Conservation (phyloP, 1,140 invertebrate species). For the Trichoplusia ni region DNA sequence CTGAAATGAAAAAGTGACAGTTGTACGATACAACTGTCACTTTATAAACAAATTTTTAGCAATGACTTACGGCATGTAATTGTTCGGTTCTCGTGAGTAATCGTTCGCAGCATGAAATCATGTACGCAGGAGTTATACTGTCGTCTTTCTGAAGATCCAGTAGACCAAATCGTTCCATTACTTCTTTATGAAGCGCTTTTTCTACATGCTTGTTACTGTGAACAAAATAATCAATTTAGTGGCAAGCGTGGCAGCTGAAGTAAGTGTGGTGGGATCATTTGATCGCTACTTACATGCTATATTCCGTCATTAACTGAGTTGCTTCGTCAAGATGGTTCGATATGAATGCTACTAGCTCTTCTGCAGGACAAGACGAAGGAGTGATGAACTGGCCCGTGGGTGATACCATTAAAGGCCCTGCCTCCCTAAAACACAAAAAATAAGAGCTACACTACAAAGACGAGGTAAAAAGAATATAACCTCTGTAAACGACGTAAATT, state of each 20-base stretch:
- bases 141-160: slow-evolving; percentile 92
- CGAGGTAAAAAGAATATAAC: too few relatives aligned
- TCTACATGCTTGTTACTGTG: slow-evolving; percentile 90
- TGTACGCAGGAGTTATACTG: slow-evolving; percentile 92
- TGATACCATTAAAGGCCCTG: slow-evolving; percentile 95
- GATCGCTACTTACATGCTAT: slow-evolving; percentile 89
- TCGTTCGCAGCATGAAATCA: slow-evolving; percentile 91
- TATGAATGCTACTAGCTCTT: slow-evolving; percentile 92
- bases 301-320: slow-evolving; percentile 85
- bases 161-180: slow-evolving; percentile 85
- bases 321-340: slow-evolving; percentile 89
- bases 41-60: not conserved
- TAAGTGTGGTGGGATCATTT: too few relatives aligned
- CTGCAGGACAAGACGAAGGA: slow-evolving; percentile 93
- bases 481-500: too few relatives aligned
- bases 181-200: slow-evolving; percentile 85
- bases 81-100: slow-evolving; percentile 82
- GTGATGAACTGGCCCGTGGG: slow-evolving; percentile 96
- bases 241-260: too few relatives aligned
- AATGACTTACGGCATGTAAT: slow-evolving; percentile 45
- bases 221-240: too few relatives aligned
- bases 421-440: slow-evolving; percentile 85
- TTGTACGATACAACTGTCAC: too few relatives aligned
- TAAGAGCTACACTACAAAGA: not conserved
- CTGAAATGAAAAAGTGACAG: too few relatives aligned